Evolutionary conservation across 2,113 vertebrate species (phyloP).

Genomic region (Eurystomus gularis): DNA sequence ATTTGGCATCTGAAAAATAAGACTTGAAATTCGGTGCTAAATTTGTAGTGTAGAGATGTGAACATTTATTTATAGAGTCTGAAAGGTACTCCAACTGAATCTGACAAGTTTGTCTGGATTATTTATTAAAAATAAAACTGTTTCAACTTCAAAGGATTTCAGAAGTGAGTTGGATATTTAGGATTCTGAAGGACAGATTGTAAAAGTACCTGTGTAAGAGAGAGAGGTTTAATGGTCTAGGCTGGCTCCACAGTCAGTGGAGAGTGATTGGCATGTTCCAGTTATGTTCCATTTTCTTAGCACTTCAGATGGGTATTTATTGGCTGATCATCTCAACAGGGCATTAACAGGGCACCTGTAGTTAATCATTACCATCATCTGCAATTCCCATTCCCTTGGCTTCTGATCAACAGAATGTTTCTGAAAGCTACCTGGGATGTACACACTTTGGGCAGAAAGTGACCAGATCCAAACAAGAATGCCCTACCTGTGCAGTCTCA

Average conservation of each 20-base stretch:
- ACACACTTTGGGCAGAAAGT: not conserved
- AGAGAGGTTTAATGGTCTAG: not conserved
- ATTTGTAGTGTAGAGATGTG: not conserved
- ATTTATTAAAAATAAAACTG: not conserved
- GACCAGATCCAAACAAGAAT: not conserved
- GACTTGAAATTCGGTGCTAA: not conserved
- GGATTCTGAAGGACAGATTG: not conserved
- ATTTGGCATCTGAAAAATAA: not conserved
- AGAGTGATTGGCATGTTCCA: not conserved
- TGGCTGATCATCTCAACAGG: not conserved
- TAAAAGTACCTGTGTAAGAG: not conserved
- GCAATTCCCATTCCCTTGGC: not conserved
- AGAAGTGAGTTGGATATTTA: not conserved
- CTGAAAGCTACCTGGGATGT: not conserved
- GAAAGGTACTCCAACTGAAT: not conserved
- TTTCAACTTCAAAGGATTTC: not conserved
- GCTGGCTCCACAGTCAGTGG: not conserved
- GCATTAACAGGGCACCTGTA: not conserved
- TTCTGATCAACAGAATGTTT: not conserved
- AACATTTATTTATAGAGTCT: not conserved
- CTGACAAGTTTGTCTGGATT: not conserved
- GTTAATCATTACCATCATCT: not conserved
- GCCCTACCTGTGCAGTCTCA: not conserved
- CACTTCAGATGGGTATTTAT: not conserved
- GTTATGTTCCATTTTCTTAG: not conserved